phyloP scores from a whole-genome alignment of 2,113 vertebrate genomes.

The Nothoprocta perdicaria region DNA sequence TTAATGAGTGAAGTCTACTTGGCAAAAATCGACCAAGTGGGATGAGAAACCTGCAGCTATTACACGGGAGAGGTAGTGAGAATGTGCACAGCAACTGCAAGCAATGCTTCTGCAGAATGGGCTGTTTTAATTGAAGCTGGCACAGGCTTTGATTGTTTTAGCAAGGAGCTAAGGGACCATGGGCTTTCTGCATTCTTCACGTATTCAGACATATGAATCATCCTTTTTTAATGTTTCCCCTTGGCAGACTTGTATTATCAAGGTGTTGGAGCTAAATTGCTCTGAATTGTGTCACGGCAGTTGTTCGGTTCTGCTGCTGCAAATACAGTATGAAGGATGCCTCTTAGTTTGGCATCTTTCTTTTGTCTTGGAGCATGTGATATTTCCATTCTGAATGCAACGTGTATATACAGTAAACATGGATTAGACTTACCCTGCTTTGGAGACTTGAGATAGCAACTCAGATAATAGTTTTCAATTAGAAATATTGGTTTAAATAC shows the following conservation, averaged over 20 bases:
- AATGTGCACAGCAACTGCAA: accelerated
- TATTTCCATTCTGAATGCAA: neutral
- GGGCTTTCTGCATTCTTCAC: neutral
- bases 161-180: neutral
- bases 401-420: neutral
- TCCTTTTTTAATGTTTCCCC: neutral
- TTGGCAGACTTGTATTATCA: neutral
- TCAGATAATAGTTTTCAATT: neutral
- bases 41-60: neutral
- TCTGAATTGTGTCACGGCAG: neutral
- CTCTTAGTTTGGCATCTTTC: neutral
- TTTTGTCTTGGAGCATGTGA: neutral
- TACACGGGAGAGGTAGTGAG: neutral
- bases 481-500: neutral
- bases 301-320: neutral
- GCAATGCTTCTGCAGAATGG: neutral
- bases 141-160: neutral
- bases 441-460: neutral
- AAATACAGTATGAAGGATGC: neutral
- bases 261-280: neutral
- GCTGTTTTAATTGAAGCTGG: neutral
- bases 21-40: neutral
- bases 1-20: neutral
- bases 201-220: neutral
- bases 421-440: neutral